Percentiles rank a stretch among this genome's conserved stretches.
Conservation (phyloP, 2,888 invertebrate species). For the Mylabris sibirica region DNA sequence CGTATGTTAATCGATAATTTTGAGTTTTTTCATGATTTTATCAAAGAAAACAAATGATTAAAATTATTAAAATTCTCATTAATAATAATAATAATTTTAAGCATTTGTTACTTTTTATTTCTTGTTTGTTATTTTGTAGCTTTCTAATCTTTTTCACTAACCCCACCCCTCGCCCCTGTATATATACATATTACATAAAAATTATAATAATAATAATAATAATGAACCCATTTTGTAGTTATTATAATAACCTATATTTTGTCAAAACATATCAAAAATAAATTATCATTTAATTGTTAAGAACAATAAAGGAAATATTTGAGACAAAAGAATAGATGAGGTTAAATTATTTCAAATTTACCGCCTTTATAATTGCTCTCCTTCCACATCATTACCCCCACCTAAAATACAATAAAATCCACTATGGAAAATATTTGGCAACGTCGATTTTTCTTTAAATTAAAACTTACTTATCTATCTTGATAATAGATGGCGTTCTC, state of each 20-base stretch:
- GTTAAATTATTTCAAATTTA: neutral
- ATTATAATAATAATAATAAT: conserved; percentile 49
- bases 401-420: no score
- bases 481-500: no score
- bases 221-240: conserved; percentile 47
- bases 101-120: conserved; percentile 8
- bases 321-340: neutral
- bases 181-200: conserved; percentile 20
- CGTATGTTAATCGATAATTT: neutral
- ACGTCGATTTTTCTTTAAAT: no score
- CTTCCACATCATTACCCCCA: no score
- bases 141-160: conserved; percentile 35
- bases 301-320: conserved; percentile 29
- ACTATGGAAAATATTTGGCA: no score
- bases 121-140: conserved; percentile 27
- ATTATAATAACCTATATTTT: conserved; percentile 53
- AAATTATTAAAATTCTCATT: neutral
- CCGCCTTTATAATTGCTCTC: neutral
- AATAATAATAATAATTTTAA: neutral
- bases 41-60: conserved; percentile 5
- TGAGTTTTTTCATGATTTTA: conserved; percentile 4
- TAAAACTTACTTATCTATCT: no score
- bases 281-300: conserved; percentile 40
- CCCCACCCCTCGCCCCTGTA: no score
- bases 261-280: conserved; percentile 56